Evolutionary conservation across 2,113 vertebrate genomes (phyloP).

Genomic region (Barnardius zonarius): DNA sequence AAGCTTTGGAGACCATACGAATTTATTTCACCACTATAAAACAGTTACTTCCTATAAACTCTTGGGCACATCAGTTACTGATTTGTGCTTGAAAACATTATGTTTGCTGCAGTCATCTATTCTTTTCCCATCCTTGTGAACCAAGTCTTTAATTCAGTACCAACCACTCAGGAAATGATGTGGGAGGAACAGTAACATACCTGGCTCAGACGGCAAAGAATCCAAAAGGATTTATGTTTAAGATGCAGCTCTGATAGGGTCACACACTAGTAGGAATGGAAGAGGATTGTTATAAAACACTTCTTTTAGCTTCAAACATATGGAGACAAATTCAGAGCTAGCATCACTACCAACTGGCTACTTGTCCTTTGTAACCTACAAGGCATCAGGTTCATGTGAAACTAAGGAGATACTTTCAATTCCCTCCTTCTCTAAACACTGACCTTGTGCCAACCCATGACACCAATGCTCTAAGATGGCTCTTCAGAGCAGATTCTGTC

Average conservation of each 20-base stretch:
- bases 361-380: not conserved
- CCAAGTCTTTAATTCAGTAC: constrained; percentile 55
- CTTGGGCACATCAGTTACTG: constrained; percentile 6
- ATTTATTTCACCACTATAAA: not conserved
- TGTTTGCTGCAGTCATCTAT: constrained; percentile 5
- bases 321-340: not conserved
- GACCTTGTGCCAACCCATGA: not conserved
- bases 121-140: constrained; percentile 59
- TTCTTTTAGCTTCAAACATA: not conserved
- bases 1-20: not conserved
- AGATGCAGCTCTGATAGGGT: not conserved
- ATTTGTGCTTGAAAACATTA: constrained; percentile 26
- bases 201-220: constrained; percentile 61
- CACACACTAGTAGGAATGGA: not conserved
- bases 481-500: not conserved
- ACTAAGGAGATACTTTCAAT: not conserved
- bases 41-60: not conserved
- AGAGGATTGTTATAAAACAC: not conserved
- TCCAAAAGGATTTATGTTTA: constrained; percentile 12
- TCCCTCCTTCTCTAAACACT: not conserved
- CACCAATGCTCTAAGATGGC: not conserved
- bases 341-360: not conserved
- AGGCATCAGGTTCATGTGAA: not conserved
- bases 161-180: constrained; percentile 48
- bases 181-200: constrained; percentile 35